Base-by-base conservation (phyloP, 2,888 invertebrate species). In the Chesias legatella region DNA sequence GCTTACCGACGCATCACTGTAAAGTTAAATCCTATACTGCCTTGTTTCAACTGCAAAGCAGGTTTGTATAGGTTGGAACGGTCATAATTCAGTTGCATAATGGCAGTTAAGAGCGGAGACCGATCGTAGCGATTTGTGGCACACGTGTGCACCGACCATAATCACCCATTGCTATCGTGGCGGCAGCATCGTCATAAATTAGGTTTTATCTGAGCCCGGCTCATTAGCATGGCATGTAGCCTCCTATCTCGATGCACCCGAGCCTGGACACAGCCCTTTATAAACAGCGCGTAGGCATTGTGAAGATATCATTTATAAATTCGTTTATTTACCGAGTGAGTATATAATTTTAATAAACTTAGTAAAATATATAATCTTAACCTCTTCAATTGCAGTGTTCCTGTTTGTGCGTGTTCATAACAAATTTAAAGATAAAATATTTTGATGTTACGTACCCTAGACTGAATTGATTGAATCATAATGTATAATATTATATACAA, bases 191-290 rank as follows among this genome's bases (percentile, higher is more conserved):
- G 60, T 48, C 52, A 70, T 83, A 79, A 76, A 81, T 81, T 67
- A 69, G 63, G 63, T 67, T 73, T 79, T 79, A 81, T 81, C 80
- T 66, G 72, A 68, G 68, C 63, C 63, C 65, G 67, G 69, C 75
- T 81, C 81, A 81, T 82, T 81, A 83, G 72, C 75, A 62, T 61
- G 62, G 64, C 73, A 65, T 69, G 75, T 64, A 72, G 71, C 65
- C 59, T 61, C 56, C 60, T 79, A 79, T 78, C 77, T 59, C 62
- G 71, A 73, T 77, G 63, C 67, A 60, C 40, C 34, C 32, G 31
- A 36, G 36, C 29, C 28, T 49, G 48, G 55, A 47, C 52, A 48
- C 34, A 43, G 52, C 35, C 49, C 10, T 17, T 7, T 48, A 49
- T 48, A 17, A 6, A 10, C 13, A 17, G 13, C 13, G 5, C 5